phyloP scores from a whole-genome alignment of 1,140 invertebrate species.

The Drosophila aff. region DNA sequence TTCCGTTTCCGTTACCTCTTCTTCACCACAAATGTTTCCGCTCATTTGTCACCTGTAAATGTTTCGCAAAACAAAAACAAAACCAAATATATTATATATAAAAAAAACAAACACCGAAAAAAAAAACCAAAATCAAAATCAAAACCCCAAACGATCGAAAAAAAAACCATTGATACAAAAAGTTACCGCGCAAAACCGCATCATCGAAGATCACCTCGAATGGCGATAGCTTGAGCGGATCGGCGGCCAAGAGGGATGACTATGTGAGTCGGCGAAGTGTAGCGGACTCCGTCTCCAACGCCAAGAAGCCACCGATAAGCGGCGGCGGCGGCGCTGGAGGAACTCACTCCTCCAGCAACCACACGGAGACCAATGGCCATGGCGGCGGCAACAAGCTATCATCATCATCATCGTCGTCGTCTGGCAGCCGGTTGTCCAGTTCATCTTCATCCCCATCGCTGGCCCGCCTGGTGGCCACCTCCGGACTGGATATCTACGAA shows the following conservation, averaged over 20 bases:
- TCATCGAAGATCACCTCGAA: slow-evolving; percentile 34
- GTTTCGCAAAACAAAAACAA: slow-evolving; percentile 54
- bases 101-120: slow-evolving; percentile 29
- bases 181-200: slow-evolving; percentile 61
- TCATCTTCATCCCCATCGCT: slow-evolving; percentile 84
- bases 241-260: slow-evolving; percentile 45
- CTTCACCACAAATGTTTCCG: slow-evolving; percentile 39
- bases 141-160: slow-evolving; percentile 31
- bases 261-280: slow-evolving; percentile 48
- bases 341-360: slow-evolving; percentile 1
- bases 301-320: slow-evolving; percentile 56
- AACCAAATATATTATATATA: not conserved
- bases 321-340: slow-evolving; percentile 17
- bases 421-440: slow-evolving; percentile 72
- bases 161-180: slow-evolving; percentile 7
- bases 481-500: slow-evolving; percentile 83
- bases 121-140: slow-evolving; percentile 5
- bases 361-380: slow-evolving; percentile 24
- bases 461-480: slow-evolving; percentile 82
- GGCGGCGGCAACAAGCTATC: slow-evolving; percentile 41
- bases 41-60: slow-evolving; percentile 68
- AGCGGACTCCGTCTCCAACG: slow-evolving; percentile 1
- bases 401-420: slow-evolving; percentile 2
- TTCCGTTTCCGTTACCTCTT: slow-evolving; percentile 29
- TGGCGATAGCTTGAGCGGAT: slow-evolving; percentile 33